phyloP scores from a whole-genome alignment of 2,888 invertebrate genomes.

The Keiferia lycopersicella region DNA sequence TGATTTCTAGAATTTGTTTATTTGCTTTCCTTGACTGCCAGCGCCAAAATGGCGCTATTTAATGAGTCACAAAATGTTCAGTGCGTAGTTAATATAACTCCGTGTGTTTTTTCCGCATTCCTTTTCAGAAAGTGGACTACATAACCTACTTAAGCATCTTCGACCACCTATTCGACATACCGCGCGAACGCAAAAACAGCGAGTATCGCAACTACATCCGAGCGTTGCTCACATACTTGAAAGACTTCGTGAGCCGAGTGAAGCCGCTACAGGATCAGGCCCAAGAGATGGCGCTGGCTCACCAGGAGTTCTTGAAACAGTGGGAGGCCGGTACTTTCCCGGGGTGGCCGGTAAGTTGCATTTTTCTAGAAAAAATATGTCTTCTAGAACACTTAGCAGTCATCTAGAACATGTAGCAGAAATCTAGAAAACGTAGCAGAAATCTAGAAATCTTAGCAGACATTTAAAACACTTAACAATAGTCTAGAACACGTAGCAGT shows the following conservation, averaged over 20 bases:
- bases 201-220: constrained; percentile 93
- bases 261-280: constrained; percentile 93
- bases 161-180: constrained; percentile 97
- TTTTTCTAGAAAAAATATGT: too few species aligned
- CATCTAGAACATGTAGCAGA: background rate
- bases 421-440: too few species aligned
- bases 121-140: constrained; percentile 92
- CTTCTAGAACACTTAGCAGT: background rate
- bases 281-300: constrained; percentile 88
- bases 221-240: constrained; percentile 88
- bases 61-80: too few species aligned
- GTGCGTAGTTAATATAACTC: too few species aligned
- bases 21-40: too few species aligned
- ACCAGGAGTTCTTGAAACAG: constrained; percentile 90
- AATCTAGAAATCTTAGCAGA: too few species aligned
- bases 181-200: constrained; percentile 93
- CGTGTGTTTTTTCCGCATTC: background rate
- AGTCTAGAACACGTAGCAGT: too few species aligned
- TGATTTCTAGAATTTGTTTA: too few species aligned
- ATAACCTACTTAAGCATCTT: constrained; percentile 96
- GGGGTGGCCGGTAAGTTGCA: constrained; percentile 93
- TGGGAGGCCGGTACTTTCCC: constrained; percentile 96
- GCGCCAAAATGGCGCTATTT: too few species aligned
- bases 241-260: constrained; percentile 89
- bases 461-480: too few species aligned